phyloP scores from a whole-genome alignment of 2,113 vertebrate genomes.

The Pongo pygmaeus region DNA sequence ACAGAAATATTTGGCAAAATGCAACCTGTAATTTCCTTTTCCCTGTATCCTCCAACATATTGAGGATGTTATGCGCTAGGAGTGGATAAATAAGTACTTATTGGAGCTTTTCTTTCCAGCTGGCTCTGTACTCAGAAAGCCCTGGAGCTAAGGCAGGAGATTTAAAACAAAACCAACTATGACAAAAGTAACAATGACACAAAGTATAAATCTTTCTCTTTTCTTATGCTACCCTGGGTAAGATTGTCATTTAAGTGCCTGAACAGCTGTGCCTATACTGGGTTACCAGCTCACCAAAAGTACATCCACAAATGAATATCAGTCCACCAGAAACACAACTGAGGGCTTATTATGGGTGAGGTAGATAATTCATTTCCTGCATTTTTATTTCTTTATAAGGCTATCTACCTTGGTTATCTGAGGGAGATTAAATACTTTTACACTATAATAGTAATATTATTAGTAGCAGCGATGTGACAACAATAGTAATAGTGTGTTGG shows the following conservation, averaged over 20 bases:
- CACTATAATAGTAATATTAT: not conserved
- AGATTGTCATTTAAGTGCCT: conserved; percentile 28
- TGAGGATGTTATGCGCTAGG: not conserved
- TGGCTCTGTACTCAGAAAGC: not conserved
- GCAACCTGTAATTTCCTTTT: conserved; percentile 51
- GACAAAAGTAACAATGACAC: not conserved
- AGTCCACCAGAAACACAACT: not conserved
- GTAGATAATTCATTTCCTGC: not conserved
- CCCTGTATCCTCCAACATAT: conserved; percentile 25
- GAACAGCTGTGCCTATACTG: not conserved
- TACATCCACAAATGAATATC: not conserved
- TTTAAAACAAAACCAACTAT: not conserved
- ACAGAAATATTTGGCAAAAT: conserved; percentile 56
- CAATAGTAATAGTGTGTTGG: not conserved
- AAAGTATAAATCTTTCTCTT: not conserved
- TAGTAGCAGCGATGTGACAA: not conserved
- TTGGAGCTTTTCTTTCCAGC: not conserved
- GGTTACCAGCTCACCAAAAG: not conserved
- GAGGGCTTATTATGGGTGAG: not conserved
- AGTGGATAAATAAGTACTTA: not conserved
- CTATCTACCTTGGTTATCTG: not conserved
- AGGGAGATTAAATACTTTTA: not conserved
- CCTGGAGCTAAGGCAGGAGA: not conserved
- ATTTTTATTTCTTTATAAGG: not conserved
- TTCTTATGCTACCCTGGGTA: not conserved